Percentiles rank a stretch among this genome's conserved stretches.
These are phyloP conservation scores for Andrena chrysosceles DNA, from an alignment of 2,888 invertebrate species.

Conservation along the genomic window DNA sequence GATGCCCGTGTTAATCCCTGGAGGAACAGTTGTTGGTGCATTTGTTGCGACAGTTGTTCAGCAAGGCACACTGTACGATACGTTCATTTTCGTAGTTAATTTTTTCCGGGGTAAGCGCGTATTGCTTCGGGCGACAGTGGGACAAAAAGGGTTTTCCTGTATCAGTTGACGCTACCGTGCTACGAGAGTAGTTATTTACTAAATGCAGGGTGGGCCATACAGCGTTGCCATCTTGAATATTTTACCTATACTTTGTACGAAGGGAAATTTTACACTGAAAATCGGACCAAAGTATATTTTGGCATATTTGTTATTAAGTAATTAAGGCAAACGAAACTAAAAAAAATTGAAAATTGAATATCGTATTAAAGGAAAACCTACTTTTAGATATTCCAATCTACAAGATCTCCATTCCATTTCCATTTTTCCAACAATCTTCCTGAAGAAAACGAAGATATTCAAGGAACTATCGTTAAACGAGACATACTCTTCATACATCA, in stretches of 20 bases:
- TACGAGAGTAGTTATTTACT: not conserved
- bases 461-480: too few relatives aligned
- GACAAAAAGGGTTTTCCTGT: not conserved
- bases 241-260: not conserved
- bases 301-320: too few relatives aligned
- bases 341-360: too few relatives aligned
- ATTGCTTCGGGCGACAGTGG: conserved; percentile 22
- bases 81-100: conserved; percentile 5
- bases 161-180: not conserved
- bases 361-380: too few relatives aligned
- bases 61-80: not conserved
- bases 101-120: not conserved
- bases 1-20: not conserved
- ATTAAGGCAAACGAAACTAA: too few relatives aligned
- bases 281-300: too few relatives aligned
- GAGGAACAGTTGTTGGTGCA: conserved; percentile 18
- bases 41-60: conserved; percentile 29
- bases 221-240: not conserved
- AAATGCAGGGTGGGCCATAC: not conserved
- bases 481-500: too few relatives aligned
- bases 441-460: too few relatives aligned
- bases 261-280: too few relatives aligned
- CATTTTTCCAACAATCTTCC: too few relatives aligned
- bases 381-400: too few relatives aligned
- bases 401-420: too few relatives aligned